phyloP scores from a whole-genome alignment of 2,113 vertebrate genomes.

The Cercocebus atys region DNA sequence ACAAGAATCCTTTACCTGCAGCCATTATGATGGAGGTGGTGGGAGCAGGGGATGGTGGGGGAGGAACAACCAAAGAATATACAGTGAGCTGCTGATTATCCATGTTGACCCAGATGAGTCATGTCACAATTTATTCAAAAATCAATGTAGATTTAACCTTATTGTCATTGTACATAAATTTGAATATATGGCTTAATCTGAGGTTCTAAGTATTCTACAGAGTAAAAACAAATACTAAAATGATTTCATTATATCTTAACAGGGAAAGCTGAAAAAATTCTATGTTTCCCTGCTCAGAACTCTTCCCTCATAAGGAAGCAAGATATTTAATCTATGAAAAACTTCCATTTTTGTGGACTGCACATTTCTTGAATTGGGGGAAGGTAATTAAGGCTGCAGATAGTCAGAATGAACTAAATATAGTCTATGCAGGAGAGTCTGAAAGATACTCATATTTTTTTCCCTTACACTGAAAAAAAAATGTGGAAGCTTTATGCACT shows the following conservation, averaged over 20 bases:
- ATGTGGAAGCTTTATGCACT: not conserved
- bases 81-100: not conserved
- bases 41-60: not conserved
- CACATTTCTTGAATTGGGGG: not conserved
- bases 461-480: not conserved
- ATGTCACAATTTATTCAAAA: not conserved
- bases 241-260: not conserved
- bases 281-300: not conserved
- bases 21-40: not conserved
- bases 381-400: not conserved
- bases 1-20: not conserved
- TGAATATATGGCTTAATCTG: not conserved
- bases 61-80: not conserved
- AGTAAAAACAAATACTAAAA: not conserved
- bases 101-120: not conserved
- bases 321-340: not conserved
- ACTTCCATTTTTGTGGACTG: not conserved
- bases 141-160: not conserved
- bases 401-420: not conserved
- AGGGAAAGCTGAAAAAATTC: not conserved
- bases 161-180: not conserved
- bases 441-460: not conserved
- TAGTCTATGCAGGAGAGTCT: not conserved
- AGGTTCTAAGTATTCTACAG: not conserved
- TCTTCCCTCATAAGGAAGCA: not conserved